These are phyloP conservation scores for Chascanopsetta lugubris DNA, from an alignment of 2,113 vertebrate species.

Conservation along the genomic window DNA sequence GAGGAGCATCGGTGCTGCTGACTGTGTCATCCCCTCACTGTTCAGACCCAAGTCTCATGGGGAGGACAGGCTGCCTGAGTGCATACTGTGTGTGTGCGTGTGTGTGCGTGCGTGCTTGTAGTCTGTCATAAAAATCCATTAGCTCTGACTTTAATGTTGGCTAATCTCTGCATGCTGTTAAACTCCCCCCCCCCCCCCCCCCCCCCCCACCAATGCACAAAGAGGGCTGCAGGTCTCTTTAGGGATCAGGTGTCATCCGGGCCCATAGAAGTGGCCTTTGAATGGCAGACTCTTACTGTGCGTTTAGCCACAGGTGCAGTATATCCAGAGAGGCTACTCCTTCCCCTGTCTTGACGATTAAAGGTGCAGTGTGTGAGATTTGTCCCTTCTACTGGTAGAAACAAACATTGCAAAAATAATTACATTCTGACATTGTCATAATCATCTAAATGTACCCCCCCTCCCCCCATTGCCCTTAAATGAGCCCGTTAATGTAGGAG, in stretches of 20 bases:
- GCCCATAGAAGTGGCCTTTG: background rate
- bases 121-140: constrained; percentile 57
- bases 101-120: constrained; percentile 26
- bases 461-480: no score
- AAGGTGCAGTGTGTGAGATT: background rate
- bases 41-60: constrained; percentile 20
- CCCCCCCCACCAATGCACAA: constrained; percentile 32
- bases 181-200: constrained; percentile 29
- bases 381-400: background rate
- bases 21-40: constrained; percentile 9
- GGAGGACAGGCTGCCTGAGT: constrained; percentile 28
- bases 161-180: constrained; percentile 45
- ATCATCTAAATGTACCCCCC: no score
- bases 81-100: constrained; percentile 2
- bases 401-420: no score
- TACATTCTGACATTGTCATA: no score
- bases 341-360: background rate
- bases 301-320: background rate
- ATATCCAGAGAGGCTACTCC: background rate
- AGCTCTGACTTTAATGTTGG: constrained; percentile 53
- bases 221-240: constrained; percentile 23
- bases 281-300: constrained; percentile 6
- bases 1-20: constrained; percentile 6
- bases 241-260: constrained; percentile 32
- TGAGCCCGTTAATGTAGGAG: no score